These are phyloP conservation scores for Catharus fuscescens DNA, from an alignment of 2,113 vertebrate species.

Conservation along the genomic window DNA sequence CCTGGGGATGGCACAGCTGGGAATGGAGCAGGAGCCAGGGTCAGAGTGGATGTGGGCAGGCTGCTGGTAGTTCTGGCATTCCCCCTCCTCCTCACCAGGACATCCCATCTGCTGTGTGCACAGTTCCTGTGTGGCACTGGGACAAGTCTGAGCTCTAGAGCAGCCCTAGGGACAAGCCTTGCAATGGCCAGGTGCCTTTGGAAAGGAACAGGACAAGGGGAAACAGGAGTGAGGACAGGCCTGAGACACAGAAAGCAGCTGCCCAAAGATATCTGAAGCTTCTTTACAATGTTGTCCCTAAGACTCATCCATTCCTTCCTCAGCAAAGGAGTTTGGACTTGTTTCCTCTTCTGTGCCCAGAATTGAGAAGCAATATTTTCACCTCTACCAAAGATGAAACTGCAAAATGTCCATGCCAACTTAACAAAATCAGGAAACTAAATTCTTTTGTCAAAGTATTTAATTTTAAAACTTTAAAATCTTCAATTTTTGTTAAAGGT, in stretches of 20 bases:
- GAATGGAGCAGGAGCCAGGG: background rate
- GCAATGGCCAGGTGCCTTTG: background rate
- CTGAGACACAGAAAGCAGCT: background rate
- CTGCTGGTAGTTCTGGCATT: background rate
- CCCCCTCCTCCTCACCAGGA: background rate
- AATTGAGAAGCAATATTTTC: background rate
- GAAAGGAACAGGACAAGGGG: background rate
- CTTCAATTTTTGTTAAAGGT: background rate
- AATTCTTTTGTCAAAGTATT: background rate
- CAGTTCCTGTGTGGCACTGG: background rate
- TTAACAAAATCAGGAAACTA: background rate
- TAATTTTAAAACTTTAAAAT: background rate
- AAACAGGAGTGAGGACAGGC: background rate
- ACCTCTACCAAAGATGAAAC: background rate
- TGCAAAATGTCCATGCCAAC: background rate
- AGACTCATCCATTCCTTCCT: background rate
- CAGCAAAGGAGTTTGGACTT: background rate
- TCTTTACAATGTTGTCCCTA: background rate
- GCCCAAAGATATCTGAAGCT: background rate
- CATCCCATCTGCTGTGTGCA: background rate
- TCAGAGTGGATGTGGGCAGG: accelerated
- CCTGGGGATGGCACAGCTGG: background rate
- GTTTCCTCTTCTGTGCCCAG: background rate
- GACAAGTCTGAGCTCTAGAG: background rate
- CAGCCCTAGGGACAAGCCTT: background rate